Evolutionary conservation across 2,888 invertebrate species (phyloP).

Genomic region (Blastobasis adustella): DNA sequence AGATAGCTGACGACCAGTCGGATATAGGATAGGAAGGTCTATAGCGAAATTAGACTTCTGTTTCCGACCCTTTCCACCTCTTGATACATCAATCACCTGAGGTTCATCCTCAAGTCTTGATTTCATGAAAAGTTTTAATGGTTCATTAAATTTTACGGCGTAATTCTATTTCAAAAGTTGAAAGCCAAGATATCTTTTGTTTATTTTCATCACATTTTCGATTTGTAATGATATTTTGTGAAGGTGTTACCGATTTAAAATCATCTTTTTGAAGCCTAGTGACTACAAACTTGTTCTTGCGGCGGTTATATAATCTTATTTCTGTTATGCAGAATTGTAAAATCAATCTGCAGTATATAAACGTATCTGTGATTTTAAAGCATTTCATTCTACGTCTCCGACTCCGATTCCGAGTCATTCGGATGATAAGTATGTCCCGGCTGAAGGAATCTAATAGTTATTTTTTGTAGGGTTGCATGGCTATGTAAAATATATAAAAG

Average conservation of each 20-base stretch:
- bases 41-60: too few relatives aligned
- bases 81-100: too few relatives aligned
- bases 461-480: constrained; percentile 6
- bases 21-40: too few relatives aligned
- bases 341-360: constrained; percentile 10
- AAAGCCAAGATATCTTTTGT: constrained; percentile 5
- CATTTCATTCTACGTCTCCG: constrained; percentile 9
- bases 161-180: background rate
- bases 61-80: too few relatives aligned
- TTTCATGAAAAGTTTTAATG: background rate
- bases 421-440: constrained; percentile 12
- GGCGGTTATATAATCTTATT: constrained; percentile 10
- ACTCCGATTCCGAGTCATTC: constrained; percentile 13
- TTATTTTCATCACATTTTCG: constrained; percentile 2
- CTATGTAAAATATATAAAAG: constrained; percentile 3
- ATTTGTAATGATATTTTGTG: constrained; percentile 2
- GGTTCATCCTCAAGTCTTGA: too few relatives aligned
- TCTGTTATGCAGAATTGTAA: too few relatives aligned
- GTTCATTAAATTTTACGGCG: background rate
- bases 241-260: background rate
- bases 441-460: constrained; percentile 9
- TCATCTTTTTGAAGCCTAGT: constrained; percentile 4
- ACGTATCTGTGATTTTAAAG: constrained; percentile 6
- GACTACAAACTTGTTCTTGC: constrained; percentile 4
- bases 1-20: too few relatives aligned